Evolutionary conservation across 2,113 vertebrate genomes (phyloP), one percentile per base, ranked within the genome.

Genomic region (Xiphorhynchus elegans): DNA sequence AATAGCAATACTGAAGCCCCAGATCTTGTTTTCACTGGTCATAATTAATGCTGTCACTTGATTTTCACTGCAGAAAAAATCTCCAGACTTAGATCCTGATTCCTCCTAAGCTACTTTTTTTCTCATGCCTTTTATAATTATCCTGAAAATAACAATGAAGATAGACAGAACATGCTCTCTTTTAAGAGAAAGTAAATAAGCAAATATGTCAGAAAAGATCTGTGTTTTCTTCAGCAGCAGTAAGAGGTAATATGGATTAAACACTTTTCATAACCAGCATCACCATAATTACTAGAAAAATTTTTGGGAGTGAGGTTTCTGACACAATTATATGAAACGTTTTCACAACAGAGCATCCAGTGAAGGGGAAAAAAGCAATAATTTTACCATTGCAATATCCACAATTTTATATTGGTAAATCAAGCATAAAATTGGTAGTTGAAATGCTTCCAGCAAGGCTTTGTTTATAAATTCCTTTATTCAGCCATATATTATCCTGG

Each of bases 391-490:
- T 97, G 81, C 81, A 95, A 85, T 97, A 96, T 96, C 96, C 93
- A 95, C 67, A 96, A 93, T 96, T 98, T 96, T 95, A 89, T 96
- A 98, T 98, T 97, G 96, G 97, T 95, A 98, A 98, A 98, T 97
- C 97, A 98, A 98, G 97, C 97, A 97, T 97, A 97, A 98, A 97
- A 97, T 97, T 97, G 96, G 96, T 95, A 96, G 96, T 89, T 96
- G 97, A 98, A 97, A 97, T 96, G 91, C 92, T 98, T 97, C 96
- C 94, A 95, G 96, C 82, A 84, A 96, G 80, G 76, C 94, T 97
- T 96, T 97, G 96, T 97, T 97, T 96, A 96, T 91, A 97, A 97
- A 95, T 93, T 79, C 95, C 59, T 97, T 92, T 97, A 83, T 97
- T 96, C 94, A 75, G 90, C 95, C 86, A 31, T 89, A 46, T 89